Evolutionary conservation across 2,113 vertebrate genomes (phyloP).

Genomic region (Dromas ardeola): DNA sequence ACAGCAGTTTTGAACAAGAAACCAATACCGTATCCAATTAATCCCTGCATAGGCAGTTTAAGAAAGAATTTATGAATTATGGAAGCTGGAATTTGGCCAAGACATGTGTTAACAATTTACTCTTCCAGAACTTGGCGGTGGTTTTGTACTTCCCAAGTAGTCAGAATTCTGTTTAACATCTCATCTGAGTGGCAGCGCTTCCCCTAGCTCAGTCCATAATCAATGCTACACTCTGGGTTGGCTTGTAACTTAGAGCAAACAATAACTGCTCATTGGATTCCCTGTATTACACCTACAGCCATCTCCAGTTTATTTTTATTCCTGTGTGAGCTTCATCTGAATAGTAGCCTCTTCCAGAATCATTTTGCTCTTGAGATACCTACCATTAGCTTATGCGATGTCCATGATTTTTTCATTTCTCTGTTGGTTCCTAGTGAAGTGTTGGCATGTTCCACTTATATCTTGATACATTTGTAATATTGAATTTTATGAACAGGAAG

Average conservation of each 20-base stretch:
- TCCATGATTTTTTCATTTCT: not conserved
- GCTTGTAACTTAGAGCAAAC: not conserved
- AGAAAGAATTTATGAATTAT: not conserved
- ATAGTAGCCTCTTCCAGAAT: not conserved
- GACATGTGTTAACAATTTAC: not conserved
- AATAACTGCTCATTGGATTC: not conserved
- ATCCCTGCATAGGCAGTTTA: not conserved
- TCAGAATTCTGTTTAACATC: not conserved
- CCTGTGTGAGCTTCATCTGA: not conserved
- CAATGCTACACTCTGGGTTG: accelerated
- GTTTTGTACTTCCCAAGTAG: not conserved
- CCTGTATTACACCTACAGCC: not conserved
- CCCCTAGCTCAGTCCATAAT: not conserved
- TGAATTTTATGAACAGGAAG: not conserved
- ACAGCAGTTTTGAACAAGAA: not conserved
- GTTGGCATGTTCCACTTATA: not conserved
- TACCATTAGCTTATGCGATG: not conserved
- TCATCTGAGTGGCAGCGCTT: not conserved
- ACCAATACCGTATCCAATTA: not conserved
- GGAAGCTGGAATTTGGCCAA: not conserved
- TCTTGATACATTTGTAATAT: not conserved
- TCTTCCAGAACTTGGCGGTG: not conserved
- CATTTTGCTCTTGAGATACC: not conserved
- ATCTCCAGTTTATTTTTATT: not conserved
- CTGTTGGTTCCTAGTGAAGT: not conserved